Conservation (phyloP, 1,140 invertebrate species). For the Ctenoplectra terminalis region DNA sequence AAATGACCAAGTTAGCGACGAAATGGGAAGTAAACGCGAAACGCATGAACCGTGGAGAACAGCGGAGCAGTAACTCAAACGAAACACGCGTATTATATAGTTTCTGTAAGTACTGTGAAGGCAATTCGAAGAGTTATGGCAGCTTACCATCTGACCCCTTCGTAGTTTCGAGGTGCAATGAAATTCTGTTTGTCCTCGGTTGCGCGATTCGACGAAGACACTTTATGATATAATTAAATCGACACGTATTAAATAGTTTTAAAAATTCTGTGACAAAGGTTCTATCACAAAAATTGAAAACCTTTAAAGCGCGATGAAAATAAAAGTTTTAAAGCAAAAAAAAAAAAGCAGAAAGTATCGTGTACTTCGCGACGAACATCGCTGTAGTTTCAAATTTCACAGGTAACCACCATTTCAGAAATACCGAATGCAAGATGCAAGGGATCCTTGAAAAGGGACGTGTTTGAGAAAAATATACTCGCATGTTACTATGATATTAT, state of each 20-base stretch:
- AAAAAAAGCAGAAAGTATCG: conserved; percentile 5
- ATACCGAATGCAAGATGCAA: not conserved
- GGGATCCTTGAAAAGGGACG: not conserved
- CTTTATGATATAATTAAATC: too few relatives aligned
- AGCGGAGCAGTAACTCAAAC: conserved; percentile 30
- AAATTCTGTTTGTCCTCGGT: too few relatives aligned
- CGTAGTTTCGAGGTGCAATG: not conserved
- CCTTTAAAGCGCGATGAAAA: not conserved
- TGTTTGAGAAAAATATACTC: conserved; percentile 10
- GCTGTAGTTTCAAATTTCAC: conserved; percentile 40
- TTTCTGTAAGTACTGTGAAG: conserved; percentile 30
- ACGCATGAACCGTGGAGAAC: conserved; percentile 26
- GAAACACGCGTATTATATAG: conserved; percentile 41
- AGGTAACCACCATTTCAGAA: conserved; percentile 12
- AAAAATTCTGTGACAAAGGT: not conserved
- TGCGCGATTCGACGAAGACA: too few relatives aligned
- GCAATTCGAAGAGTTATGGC: conserved; percentile 24
- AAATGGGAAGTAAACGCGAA: conserved; percentile 14
- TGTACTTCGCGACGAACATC: not conserved
- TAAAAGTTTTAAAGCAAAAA: not conserved
- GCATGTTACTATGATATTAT: conserved; percentile 21
- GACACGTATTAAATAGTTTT: not conserved
- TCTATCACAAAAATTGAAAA: not conserved
- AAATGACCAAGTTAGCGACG: conserved; percentile 33
- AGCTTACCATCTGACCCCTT: conserved; percentile 14